Base-by-base conservation (phyloP, 1,140 invertebrate genomes). In the Mesaphorura yosii region DNA sequence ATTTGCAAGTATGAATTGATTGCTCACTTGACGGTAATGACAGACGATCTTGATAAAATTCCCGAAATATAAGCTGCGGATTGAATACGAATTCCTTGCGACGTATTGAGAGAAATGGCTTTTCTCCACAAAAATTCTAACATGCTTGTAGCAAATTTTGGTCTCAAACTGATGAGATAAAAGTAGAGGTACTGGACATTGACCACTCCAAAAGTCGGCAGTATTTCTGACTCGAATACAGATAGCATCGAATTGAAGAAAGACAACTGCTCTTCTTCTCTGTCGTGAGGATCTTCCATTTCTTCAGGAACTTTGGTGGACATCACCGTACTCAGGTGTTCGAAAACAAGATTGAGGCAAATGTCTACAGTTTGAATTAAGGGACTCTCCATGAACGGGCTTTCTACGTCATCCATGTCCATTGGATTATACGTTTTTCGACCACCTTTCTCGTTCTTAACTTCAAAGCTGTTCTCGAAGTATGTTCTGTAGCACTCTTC, bases 151-250 rank as follows among this genome's bases (percentile, higher is more conserved):
- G 40, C 14, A 48, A 38, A 59, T 4, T 37, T 28, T 2, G 52
- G 25, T 58, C 71, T 72, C n/a, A 85, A 63, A 64, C 80, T 82
- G 66, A 80, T 79, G 45, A 86, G 68, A 62, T 83, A 80, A 69
- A 89, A 88, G 64, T 86, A 71, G 2, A 86, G 64, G 67, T 84
- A 91, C 67, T 88, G 87, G 4, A 84, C 76, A 66, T 87, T 84
- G 66, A 79, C 76, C 45, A 75, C 80, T 25, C 75, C 79, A 64
- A 84, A 78, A 12, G 83, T 86, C 2, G 78, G 76, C 46, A 90
- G 67, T 51, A 89, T 76, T 38, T 83, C 67, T 60, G 75, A 74
- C 55, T 88, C 81, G 68, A 89, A 90, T 22, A 77, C 70, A 37
- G 69, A 64, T n/a, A 83, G 58, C 29, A 73, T 50, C 4, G 45